These are phyloP conservation scores for Peromyscus maniculatus DNA, from an alignment of 2,113 vertebrate genomes.

Conservation along the genomic window DNA sequence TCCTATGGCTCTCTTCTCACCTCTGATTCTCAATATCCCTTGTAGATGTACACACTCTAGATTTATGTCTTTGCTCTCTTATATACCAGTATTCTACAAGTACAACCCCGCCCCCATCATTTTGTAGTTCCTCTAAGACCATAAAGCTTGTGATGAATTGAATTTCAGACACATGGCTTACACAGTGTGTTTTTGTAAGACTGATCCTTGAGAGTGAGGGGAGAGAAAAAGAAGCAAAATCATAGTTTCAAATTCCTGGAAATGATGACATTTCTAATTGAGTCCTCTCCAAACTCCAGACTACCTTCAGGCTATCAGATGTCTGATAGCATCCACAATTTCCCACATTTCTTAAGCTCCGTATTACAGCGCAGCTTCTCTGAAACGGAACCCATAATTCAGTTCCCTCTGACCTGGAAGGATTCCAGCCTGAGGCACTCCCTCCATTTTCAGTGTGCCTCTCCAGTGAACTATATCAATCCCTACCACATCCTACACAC, in stretches of 20 bases:
- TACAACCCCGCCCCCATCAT: not conserved
- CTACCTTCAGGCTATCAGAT: not conserved
- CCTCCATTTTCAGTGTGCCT: not conserved
- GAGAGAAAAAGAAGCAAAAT: not conserved
- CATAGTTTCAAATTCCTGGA: constrained; percentile 24
- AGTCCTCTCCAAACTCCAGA: not conserved
- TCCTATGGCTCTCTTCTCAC: not conserved
- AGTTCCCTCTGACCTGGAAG: not conserved
- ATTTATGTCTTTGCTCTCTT: not conserved
- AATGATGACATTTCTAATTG: not conserved
- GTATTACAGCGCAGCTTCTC: not conserved
- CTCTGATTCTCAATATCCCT: not conserved
- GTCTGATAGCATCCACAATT: not conserved
- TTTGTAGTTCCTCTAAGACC: not conserved
- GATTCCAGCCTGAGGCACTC: not conserved
- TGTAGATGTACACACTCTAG: not conserved
- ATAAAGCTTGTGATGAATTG: not conserved
- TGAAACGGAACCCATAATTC: not conserved
- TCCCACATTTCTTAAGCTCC: not conserved
- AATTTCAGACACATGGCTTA: not conserved
- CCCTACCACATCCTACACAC: not conserved
- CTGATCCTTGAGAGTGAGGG: not conserved
- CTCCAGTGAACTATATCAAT: not conserved
- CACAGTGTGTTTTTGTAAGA: not conserved
- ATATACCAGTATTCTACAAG: not conserved